Base-by-base conservation (phyloP, 2,888 invertebrate species). In the Euplagia quadripunctaria region DNA sequence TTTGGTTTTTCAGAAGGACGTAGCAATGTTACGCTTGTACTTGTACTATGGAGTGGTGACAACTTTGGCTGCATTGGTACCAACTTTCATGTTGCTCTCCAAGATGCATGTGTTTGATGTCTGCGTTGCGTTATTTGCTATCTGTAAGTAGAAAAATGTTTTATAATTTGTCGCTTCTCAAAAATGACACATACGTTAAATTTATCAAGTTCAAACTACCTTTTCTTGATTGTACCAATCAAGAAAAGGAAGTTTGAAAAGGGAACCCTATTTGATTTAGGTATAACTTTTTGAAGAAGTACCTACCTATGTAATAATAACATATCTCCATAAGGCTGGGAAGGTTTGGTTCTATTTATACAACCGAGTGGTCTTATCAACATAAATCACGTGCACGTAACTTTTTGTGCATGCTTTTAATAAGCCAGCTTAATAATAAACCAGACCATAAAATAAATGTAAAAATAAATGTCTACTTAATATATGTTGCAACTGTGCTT, bases 11-110 rank as follows among this genome's bases (percentile, higher is more conserved):
- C 90, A 95, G 95, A 94, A 94, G 87, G 94, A 95, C 72, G 82
- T 93, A 61, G 77, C 88, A 7, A 94, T 95, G 94, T 78, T 95
- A 31, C 91, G 94, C 0, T 76, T 95, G 5, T 95, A 94, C 82
- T 91, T 92, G 77, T 94, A 90, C 82, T 95, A 95, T 73, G 91
- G 93, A 0, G 83, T 93, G 20, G 90, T 89, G 5, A 93, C 92
- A 0, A 87, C 89, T 0, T 72, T 94, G 7, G 90, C 94, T 0
- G 92, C 94, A 11, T 72, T 92, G 31, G 89, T 94, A 7, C 94
- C 94, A 0, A 90, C 92, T 0, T 85, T 90, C 70, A 89, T 95
- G 64, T 82, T 95, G 64, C 78, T 93, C 42, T 90, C 90, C 3
- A 87, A 89, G 58, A 82, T 84, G 79, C 90, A 91, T 87, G 89